These are phyloP conservation scores for Episyrphus balteatus DNA, from an alignment of 1,140 invertebrate species.

Conservation along the genomic window DNA sequence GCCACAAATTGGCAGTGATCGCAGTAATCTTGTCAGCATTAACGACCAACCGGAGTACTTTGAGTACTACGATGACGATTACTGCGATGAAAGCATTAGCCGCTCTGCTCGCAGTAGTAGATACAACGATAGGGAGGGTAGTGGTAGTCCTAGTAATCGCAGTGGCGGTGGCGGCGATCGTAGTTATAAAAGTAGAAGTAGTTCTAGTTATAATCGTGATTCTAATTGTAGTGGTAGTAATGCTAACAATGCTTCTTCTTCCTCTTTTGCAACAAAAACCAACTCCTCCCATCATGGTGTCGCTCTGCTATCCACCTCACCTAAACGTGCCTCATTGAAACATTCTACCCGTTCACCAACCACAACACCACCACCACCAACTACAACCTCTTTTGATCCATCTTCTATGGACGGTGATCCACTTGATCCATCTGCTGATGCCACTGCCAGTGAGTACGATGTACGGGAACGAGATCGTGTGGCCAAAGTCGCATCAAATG, in stretches of 20 bases:
- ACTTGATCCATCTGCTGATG: background rate
- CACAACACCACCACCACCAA: constrained; percentile 7
- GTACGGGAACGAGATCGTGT: constrained; percentile 18
- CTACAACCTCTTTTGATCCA: background rate
- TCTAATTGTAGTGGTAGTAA: constrained; percentile 27
- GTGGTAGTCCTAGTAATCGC: constrained; percentile 26
- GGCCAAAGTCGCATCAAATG: background rate
- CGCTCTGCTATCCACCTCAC: constrained; percentile 14
- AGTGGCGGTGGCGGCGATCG: constrained; percentile 22
- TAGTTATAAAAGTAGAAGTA: too few species aligned
- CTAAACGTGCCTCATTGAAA: constrained; percentile 25
- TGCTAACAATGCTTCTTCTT: constrained; percentile 39
- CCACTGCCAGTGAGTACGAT: constrained; percentile 31
- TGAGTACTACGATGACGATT: constrained; percentile 26
- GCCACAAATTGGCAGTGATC: constrained; percentile 10
- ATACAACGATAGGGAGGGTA: constrained; percentile 17
- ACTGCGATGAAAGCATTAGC: constrained; percentile 4
- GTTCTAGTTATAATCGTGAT: background rate
- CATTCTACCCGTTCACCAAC: constrained; percentile 6
- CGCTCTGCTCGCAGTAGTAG: too few species aligned
- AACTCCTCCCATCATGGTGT: constrained; percentile 31
- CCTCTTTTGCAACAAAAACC: constrained; percentile 33
- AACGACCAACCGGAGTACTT: constrained; percentile 37
- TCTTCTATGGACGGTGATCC: constrained; percentile 22
- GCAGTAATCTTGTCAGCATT: constrained; percentile 31